Percentiles rank a stretch among this genome's conserved stretches.
phyloP scores from a whole-genome alignment of 2,888 invertebrate genomes.

The Luperina testacea region DNA sequence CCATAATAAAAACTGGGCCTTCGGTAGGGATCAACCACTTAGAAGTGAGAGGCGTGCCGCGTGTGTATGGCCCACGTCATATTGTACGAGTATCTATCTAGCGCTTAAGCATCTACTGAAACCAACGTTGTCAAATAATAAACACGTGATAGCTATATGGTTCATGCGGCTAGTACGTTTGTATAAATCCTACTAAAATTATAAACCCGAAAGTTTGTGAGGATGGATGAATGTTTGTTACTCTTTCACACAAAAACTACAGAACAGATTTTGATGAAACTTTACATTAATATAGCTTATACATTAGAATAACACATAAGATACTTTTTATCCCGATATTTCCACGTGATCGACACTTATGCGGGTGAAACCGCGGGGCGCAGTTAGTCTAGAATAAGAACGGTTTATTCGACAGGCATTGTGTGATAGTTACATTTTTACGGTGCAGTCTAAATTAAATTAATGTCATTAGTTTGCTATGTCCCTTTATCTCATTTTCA shows the following conservation, averaged over 20 bases:
- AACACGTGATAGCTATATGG: background rate
- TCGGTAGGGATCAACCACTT: conserved; percentile 26
- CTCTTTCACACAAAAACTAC: too few species aligned
- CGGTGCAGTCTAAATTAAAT: background rate
- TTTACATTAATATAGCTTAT: too few species aligned
- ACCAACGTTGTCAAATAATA: conserved; percentile 14
- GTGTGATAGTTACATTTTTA: background rate
- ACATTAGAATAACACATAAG: too few species aligned
- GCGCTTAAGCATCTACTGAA: background rate
- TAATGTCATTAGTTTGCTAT: background rate
- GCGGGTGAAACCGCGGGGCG: too few species aligned
- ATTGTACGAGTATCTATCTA: conserved; percentile 16
- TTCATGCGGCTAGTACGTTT: background rate
- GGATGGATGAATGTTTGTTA: too few species aligned
- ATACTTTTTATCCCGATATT: too few species aligned
- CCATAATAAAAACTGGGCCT: conserved; percentile 36
- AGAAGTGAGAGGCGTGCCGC: conserved; percentile 3
- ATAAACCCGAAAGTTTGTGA: too few species aligned
- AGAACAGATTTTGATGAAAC: too few species aligned
- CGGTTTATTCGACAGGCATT: background rate
- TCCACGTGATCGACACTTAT: too few species aligned
- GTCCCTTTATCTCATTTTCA: background rate
- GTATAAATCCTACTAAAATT: background rate
- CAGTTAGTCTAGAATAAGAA: background rate
- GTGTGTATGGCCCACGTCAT: conserved; percentile 3